Conservation (phyloP, 2,797 vertebrate species). For the Clamator glandarius region DNA sequence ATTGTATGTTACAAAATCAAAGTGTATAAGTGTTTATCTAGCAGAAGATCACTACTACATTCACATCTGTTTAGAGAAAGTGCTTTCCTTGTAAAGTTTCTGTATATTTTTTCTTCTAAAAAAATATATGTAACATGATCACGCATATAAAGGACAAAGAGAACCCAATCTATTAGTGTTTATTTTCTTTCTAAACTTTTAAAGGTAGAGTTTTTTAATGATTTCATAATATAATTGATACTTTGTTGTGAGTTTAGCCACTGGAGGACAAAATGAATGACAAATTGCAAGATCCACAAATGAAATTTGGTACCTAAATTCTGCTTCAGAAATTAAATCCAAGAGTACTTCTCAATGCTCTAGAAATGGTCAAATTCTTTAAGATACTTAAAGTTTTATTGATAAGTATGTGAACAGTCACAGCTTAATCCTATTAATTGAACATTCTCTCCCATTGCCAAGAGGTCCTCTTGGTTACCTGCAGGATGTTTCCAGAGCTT, state of each 20-base stretch:
- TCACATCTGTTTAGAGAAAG: not conserved
- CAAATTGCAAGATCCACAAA: not conserved
- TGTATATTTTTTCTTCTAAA: not conserved
- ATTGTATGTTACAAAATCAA: not conserved
- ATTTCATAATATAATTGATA: not conserved
- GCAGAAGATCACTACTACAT: not conserved
- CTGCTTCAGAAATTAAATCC: not conserved
- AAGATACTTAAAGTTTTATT: not conserved
- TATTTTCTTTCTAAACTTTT: not conserved
- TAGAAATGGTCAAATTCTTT: not conserved
- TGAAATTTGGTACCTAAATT: not conserved
- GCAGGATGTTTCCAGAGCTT: not conserved
- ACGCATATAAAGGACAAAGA: not conserved
- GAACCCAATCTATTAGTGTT: not conserved
- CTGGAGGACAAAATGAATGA: not conserved
- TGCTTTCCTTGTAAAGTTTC: not conserved
- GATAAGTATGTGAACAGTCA: not conserved
- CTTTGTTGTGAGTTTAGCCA: not conserved
- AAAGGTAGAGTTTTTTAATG: not conserved
- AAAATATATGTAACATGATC: not conserved
- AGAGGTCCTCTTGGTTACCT: not conserved
- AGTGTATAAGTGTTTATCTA: not conserved
- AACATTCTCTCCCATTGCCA: rapidly evolving
- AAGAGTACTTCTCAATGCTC: not conserved
- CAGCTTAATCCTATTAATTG: not conserved